These are phyloP conservation scores for Drepana arcuata DNA, from an alignment of 1,140 invertebrate genomes.

Conservation along the genomic window DNA sequence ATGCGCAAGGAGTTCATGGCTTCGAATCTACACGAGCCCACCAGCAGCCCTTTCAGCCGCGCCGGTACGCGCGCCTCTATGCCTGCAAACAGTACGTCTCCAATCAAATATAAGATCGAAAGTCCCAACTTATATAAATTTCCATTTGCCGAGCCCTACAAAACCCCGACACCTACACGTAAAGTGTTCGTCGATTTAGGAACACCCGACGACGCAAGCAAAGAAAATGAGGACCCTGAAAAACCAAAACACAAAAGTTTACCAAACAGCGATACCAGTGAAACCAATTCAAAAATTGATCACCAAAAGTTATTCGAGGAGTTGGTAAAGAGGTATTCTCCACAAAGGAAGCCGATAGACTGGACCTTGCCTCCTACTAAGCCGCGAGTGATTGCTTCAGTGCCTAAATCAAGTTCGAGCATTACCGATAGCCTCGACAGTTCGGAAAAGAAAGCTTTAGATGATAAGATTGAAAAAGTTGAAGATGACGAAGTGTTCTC, in stretches of 20 bases:
- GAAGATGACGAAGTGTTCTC: conserved; percentile 47
- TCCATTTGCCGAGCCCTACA: conserved; percentile 63
- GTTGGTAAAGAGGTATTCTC: conserved; percentile 57
- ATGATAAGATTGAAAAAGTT: conserved; percentile 22
- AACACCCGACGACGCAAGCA: conserved; percentile 26
- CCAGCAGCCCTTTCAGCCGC: conserved; percentile 38
- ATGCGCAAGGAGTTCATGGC: conserved; percentile 53
- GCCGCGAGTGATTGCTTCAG: conserved; percentile 54
- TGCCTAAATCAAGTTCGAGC: conserved; percentile 56
- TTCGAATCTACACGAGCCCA: conserved; percentile 56
- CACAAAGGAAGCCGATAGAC: conserved; percentile 54
- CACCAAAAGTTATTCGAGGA: conserved; percentile 61
- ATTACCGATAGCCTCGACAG: conserved; percentile 33
- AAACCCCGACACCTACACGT: conserved; percentile 49
- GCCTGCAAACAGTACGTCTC: conserved; percentile 28
- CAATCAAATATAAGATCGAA: conserved; percentile 49
- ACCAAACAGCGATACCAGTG: conserved; percentile 27
- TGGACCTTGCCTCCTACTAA: conserved; percentile 57
- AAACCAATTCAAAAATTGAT: conserved; percentile 41
- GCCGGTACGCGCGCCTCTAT: conserved; percentile 51
- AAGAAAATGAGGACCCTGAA: conserved; percentile 43
- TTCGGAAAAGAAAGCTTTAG: conserved; percentile 25
- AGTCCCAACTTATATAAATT: conserved; percentile 65
- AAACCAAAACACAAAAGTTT: conserved; percentile 38
- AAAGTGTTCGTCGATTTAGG: conserved; percentile 45